Base-by-base conservation (phyloP, 2,888 invertebrate species). In the Macrosoma leucophasiata region DNA sequence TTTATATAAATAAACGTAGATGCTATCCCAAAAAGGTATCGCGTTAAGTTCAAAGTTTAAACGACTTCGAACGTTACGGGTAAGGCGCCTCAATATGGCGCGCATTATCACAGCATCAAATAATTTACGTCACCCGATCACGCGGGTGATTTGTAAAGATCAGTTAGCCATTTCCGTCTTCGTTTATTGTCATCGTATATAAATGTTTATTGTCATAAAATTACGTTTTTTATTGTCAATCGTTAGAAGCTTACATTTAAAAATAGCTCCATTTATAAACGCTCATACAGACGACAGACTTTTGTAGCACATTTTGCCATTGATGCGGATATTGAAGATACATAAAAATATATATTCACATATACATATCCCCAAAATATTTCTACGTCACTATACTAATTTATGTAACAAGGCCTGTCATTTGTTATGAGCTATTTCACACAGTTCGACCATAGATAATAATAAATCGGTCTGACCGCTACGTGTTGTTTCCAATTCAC, bases 121-220 rank as follows among this genome's bases (percentile, higher is more conserved):
- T 61, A 61, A 64, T 64, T 67, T 67, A 64, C 61, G 55, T 65
- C 71, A 70, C 73, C 46, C 62, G 63, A 59, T 55, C 52, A 31
- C n/a, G 52, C 63, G 65, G 55, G 70, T 66, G 69, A 67, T 61
- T 59, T 67, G 68, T 70, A 64, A 68, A 67, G 65, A 66, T 62
- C n/a, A 67, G 62, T 68, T 56, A 62, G 61, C 67, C 64, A 65
- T 60, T 55, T 46, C 35, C 36, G 23, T 39, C 37, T 42, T n/a
- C n/a, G n/a, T n/a, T 43, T 31, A 31, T 35, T 22, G 29, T 21
- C 29, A 22, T 6, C 28, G 25, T 33, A 29, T 36, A 43, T 29
- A 33, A 27, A 40, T 39, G 39, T 47, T 46, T 52, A 52, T 51
- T 51, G 49, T 54, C 49, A 29, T 26, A 13, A 28, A 12, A 30